These are phyloP conservation scores for Cnemophilus loriae DNA, from an alignment of 2,113 vertebrate genomes.

Conservation along the genomic window DNA sequence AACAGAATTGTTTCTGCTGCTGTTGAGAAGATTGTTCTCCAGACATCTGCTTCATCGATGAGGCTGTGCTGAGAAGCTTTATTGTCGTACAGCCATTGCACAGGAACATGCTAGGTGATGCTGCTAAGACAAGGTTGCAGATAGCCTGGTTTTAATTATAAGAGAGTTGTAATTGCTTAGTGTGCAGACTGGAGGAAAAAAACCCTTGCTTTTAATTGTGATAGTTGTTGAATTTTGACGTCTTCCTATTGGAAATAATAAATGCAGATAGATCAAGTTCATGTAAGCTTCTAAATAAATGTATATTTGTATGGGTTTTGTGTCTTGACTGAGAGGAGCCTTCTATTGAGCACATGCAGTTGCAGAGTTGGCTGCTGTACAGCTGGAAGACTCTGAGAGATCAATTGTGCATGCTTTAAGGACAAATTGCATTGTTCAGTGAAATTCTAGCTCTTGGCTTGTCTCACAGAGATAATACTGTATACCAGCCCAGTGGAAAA, in stretches of 20 bases:
- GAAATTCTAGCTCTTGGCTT: constrained; percentile 22
- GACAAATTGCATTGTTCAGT: neutral
- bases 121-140: neutral
- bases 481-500: constrained; percentile 8
- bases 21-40: neutral
- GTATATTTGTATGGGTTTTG: neutral
- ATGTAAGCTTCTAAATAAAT: neutral
- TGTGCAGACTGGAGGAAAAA: neutral
- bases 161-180: neutral
- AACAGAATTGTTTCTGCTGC: neutral
- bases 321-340: neutral
- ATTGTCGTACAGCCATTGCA: neutral
- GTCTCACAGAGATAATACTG: neutral
- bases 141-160: neutral
- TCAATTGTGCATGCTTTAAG: neutral
- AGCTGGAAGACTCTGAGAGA: neutral
- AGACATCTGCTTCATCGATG: neutral
- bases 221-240: neutral
- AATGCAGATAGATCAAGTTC: neutral
- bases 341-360: neutral
- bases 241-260: neutral
- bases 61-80: neutral
- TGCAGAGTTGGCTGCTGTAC: neutral
- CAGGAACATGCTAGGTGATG: neutral
- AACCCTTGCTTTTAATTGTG: neutral